Evolutionary conservation across 2,888 invertebrate genomes (phyloP).

Genomic region (Drosophila nr. perissopoda): DNA sequence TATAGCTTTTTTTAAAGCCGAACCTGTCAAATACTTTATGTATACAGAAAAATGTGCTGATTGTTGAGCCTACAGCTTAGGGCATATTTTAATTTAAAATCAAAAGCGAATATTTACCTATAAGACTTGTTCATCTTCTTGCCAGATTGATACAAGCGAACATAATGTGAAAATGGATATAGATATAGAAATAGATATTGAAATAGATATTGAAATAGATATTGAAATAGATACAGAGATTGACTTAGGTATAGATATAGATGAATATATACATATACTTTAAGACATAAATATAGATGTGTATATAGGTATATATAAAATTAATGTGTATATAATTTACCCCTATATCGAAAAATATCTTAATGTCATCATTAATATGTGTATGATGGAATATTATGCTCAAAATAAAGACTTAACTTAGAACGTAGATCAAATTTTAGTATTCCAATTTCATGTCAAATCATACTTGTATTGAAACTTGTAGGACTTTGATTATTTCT

Average conservation of each 20-base stretch:
- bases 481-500: background rate
- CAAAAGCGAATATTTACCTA: background rate
- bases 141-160: background rate
- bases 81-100: fast-evolving
- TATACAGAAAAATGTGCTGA: no score
- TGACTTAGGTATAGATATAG: no score
- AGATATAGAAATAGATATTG: no score
- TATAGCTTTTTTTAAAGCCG: background rate
- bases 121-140: background rate
- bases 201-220: no score
- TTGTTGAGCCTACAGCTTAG: background rate
- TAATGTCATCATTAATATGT: fast-evolving
- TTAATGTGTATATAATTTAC: background rate
- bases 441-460: background rate
- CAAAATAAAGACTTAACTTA: background rate
- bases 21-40: background rate
- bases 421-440: no score
- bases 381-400: background rate
- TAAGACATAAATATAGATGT: no score
- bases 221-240: no score
- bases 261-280: background rate
- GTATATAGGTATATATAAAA: background rate
- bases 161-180: background rate
- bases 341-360: background rate
- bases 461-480: background rate